Conservation (phyloP, 2,113 vertebrate genomes). For the Corythornis madagascariensis region DNA sequence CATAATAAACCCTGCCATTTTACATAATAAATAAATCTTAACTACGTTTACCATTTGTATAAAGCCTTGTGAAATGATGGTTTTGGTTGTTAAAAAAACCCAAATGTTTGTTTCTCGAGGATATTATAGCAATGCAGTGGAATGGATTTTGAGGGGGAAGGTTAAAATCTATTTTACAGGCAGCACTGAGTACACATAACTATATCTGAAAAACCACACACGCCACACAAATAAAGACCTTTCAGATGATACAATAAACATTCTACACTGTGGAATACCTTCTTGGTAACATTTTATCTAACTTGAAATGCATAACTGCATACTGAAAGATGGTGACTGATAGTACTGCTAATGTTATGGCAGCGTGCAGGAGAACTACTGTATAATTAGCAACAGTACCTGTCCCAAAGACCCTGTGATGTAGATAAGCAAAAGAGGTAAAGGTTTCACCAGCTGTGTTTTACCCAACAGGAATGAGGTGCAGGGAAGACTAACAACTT, state of each 20-base stretch:
- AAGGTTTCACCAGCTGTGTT: not conserved
- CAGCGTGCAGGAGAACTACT: not conserved
- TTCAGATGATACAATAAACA: not conserved
- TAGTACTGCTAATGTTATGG: not conserved
- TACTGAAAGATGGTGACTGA: not conserved
- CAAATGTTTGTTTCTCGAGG: slow-evolving; percentile 44
- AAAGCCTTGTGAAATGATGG: slow-evolving; percentile 9
- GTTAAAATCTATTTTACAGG: slow-evolving; percentile 28
- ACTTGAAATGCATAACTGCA: not conserved
- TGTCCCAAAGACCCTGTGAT: not conserved
- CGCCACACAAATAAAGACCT: not conserved
- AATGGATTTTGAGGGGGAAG: slow-evolving; percentile 17
- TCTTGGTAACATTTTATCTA: not conserved
- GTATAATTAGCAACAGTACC: not conserved
- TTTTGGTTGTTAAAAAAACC: slow-evolving; percentile 15
- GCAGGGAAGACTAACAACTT: not conserved
- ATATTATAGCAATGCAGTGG: slow-evolving; percentile 24
- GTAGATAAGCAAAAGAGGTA: not conserved
- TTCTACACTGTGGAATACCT: slow-evolving; percentile 7
- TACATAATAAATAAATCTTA: slow-evolving; percentile 70
- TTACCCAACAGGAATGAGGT: not conserved
- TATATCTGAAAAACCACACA: not conserved
- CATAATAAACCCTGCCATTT: slow-evolving; percentile 58
- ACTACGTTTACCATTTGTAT: slow-evolving; percentile 27
- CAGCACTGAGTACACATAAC: slow-evolving; percentile 5